A percentile compares a stretch with the other conserved stretches of the same genome.
phyloP scores from a whole-genome alignment of 2,888 invertebrate species.

The Callinectes sapidus region DNA sequence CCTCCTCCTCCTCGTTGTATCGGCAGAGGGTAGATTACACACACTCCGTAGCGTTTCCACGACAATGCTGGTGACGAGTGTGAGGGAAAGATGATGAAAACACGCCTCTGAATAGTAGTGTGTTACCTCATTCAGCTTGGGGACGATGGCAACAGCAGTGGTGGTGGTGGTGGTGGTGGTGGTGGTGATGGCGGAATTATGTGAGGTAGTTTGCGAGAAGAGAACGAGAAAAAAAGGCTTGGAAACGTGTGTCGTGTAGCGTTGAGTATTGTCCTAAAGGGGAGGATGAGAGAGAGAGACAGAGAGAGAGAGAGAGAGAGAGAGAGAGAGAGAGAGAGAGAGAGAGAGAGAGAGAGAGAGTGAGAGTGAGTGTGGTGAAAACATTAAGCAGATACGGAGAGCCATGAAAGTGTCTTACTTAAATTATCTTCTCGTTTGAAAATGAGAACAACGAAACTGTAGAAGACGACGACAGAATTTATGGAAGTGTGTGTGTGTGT shows the following conservation, averaged over 20 bases:
- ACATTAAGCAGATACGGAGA: neutral
- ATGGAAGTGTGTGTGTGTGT: conserved; percentile 1
- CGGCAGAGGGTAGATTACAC: neutral
- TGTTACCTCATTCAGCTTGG: no score
- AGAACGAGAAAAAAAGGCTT: no score
- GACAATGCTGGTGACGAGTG: no score
- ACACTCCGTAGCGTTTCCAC: no score
- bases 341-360: neutral
- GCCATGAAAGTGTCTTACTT: neutral
- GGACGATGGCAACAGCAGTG: no score
- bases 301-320: conserved; percentile 34
- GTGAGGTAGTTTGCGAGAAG: no score
- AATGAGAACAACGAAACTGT: conserved; percentile 16
- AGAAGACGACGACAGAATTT: neutral
- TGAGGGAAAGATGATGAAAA: no score
- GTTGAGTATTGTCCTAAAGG: neutral
- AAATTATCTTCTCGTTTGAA: neutral
- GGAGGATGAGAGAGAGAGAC: neutral
- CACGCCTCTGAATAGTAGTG: no score
- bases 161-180: no score
- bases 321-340: conserved; percentile 37
- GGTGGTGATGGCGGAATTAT: no score
- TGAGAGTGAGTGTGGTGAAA: neutral
- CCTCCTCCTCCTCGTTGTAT: neutral
- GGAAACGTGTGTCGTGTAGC: neutral